A percentile compares a stretch with the other conserved stretches of the same genome.
Evolutionary conservation across 2,888 invertebrate species (phyloP).

Genomic region (Acanthosepion esculentum): DNA sequence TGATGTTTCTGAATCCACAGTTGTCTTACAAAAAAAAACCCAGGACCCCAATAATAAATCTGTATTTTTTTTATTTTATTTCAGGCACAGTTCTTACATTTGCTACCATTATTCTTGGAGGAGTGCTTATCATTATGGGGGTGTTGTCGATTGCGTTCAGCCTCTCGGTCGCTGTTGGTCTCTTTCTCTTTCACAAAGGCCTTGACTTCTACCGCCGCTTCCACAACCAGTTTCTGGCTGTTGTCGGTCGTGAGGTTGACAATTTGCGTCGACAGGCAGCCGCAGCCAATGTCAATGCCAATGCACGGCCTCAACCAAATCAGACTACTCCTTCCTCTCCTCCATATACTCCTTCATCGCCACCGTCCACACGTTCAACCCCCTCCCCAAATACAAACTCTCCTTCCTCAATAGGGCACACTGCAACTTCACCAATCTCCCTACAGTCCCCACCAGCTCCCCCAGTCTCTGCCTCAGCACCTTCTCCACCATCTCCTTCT

Average conservation of each 20-base stretch:
- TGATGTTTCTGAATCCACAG: no score
- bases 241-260: not conserved
- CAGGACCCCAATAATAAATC: not conserved
- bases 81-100: slow-evolving; percentile 63
- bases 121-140: slow-evolving; percentile 58
- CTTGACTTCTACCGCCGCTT: slow-evolving; percentile 11
- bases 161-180: slow-evolving; percentile 54
- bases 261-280: slow-evolving; percentile 11
- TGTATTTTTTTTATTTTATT: slow-evolving; percentile 23
- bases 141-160: slow-evolving; percentile 59
- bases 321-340: not conserved
- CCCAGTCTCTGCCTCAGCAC: not conserved
- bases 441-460: not conserved
- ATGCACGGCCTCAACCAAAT: not conserved
- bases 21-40: not conserved
- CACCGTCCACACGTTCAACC: not conserved
- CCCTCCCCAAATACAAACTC: not conserved
- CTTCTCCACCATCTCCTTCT: slow-evolving; percentile 21
- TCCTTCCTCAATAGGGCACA: not conserved
- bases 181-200: slow-evolving; percentile 47
- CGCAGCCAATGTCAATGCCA: no score
- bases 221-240: slow-evolving; percentile 14
- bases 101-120: slow-evolving; percentile 61
- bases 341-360: not conserved
- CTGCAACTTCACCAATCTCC: not conserved